Conservation (phyloP, 2,797 vertebrate genomes). For the Schizopygopsis pylzovi region DNA sequence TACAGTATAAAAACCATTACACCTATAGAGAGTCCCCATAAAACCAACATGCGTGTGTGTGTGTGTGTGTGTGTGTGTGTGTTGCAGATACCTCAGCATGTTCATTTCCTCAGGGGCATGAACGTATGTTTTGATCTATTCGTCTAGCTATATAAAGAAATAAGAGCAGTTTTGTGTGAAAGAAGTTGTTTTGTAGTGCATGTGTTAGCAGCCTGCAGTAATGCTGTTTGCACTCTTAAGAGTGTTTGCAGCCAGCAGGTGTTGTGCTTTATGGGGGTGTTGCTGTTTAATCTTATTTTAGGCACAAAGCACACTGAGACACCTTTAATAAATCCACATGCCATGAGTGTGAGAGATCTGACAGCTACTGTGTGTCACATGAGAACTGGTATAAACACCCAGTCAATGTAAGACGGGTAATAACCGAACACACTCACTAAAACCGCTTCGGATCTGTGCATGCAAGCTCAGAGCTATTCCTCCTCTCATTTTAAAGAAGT, state of each 20-base stretch:
- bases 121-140: background rate
- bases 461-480: no score
- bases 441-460: background rate
- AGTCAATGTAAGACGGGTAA: background rate
- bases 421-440: background rate
- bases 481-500: background rate
- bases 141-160: background rate
- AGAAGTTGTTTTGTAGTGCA: background rate
- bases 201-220: background rate
- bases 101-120: background rate
- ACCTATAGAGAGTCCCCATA: no score
- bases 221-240: background rate
- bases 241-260: conserved; percentile 24
- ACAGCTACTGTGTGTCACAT: background rate
- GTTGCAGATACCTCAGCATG: background rate
- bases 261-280: conserved; percentile 9
- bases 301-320: background rate
- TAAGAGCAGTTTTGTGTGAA: background rate
- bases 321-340: conserved; percentile 1
- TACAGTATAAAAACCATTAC: no score
- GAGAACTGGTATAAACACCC: background rate
- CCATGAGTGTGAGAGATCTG: background rate
- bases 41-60: no score
- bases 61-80: no score
- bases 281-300: conserved; percentile 28